Evolutionary conservation across 2,888 invertebrate genomes (phyloP), one percentile per base, ranked within the genome.

Genomic region (Capitulum mitella): DNA sequence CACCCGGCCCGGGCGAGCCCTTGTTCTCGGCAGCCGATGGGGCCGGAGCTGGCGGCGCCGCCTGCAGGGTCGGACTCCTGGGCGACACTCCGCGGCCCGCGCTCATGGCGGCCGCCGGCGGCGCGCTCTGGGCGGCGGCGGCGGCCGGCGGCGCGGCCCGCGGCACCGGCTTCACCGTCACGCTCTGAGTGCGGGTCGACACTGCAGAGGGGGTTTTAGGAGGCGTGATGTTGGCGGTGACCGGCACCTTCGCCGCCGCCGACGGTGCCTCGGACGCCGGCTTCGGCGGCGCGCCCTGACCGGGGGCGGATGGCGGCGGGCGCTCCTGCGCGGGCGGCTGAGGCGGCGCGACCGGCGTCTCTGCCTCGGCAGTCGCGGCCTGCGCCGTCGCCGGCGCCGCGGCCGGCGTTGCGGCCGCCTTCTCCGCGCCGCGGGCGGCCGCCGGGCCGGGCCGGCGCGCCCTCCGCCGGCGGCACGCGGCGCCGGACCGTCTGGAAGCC

Each of bases 401-500:
- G 10, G 6, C 10, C 46, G 51, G 12, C 22, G 19, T 51, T 16
- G 12, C 51, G 14, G 12, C 51, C 22, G 3, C 8, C 51, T 6
- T 51, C 51, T 16, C 8, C 51, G 22, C 51, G 22, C 51, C 16
- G 12, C 51, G n/a, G 58, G 19, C 58, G 58, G n/a, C 8, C 12
- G n/a, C 58, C 58, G n/a, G 51, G 22, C 51, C 14, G 10, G 46
- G 46, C 46, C 10, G 46, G 10, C 6, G 46, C 46, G 10, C 14
- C 3, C 51, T 6, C 29, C 6, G 58, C 32, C 12, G 32, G 5
- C 64, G 64, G 32, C 37, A 10, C 34, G 5, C 70, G 70, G 8
- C 70, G 70, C 12, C 70, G 70, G 37, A 70, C 70, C 22, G 70
- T 70, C 70, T 70, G 37, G 70, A 70, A 70, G 34, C 32, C 22